Evolutionary conservation across 2,888 invertebrate species (phyloP), one percentile per base, ranked within the genome.

Genomic region (Cheilosia soror): DNA sequence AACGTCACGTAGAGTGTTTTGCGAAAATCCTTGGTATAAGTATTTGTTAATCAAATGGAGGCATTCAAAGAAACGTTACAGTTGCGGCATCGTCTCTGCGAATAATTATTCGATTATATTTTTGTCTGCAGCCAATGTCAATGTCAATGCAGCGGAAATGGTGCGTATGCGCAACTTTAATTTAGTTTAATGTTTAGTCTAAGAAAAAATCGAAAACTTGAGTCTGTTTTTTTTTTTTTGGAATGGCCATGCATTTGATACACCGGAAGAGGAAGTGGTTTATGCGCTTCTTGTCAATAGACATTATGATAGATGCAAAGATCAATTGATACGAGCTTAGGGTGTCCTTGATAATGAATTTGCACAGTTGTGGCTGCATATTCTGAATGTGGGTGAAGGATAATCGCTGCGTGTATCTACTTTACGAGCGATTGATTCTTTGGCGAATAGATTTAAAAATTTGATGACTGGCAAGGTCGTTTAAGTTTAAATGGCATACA

Each of bases 321-420:
- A 60, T 40, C 62, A 20, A 15, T 29, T 44, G 4, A n/a, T 15
- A 47, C 15, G 7, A 6, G 44, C 15, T n/a, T 44, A 29, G 7
- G 5, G n/a, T 44, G 3, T 47, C 44, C 44, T 62, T 44, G 29
- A 44, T 44, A 42, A 15, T 20, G 29, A 11, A n/a, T 33, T 31
- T 33, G 47, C 29, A 31, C 29, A n/a, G 1, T 29, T 15, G 29
- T n/a, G 47, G 2, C 27, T 53, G n/a, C 31, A 1, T 44, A 5
- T 27, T 27, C 29, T 5, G 29, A 63, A 63, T 63, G 62, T 63
- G 31, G 62, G 62, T 63, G 62, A 63, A 29, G 62, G 62, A 63
- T 31, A 5, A 6, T 13, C 2, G 51, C n/a, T 11, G 25, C 4
- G 51, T 37, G 37, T 37, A 11, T 37, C 1, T 2, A 37, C 13